These are phyloP conservation scores for Nasalis larvatus DNA, from an alignment of 2,113 vertebrate genomes.

Conservation along the genomic window DNA sequence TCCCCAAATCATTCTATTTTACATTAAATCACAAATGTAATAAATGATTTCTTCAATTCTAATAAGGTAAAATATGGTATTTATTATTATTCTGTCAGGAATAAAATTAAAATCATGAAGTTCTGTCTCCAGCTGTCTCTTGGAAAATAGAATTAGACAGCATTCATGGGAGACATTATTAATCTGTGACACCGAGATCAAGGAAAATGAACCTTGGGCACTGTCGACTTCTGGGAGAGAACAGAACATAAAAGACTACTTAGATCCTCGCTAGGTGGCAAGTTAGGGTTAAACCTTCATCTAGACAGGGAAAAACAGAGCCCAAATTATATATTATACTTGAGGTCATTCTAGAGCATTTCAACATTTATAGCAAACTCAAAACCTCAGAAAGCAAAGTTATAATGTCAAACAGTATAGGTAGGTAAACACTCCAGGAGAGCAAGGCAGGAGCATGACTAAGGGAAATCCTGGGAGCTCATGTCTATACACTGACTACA, in stretches of 20 bases:
- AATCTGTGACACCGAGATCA: background rate
- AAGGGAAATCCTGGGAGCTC: background rate
- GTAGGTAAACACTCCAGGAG: background rate
- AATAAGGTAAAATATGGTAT: background rate
- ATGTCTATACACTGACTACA: background rate
- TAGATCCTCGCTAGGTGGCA: background rate
- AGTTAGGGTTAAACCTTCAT: background rate
- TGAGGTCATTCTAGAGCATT: background rate
- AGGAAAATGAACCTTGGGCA: background rate
- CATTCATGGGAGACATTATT: background rate
- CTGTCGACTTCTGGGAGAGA: background rate
- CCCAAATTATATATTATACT: background rate
- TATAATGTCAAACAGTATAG: background rate
- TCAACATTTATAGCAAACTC: background rate
- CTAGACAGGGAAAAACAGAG: background rate
- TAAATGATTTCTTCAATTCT: background rate
- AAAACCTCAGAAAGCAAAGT: background rate
- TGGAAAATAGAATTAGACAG: background rate
- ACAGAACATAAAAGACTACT: background rate
- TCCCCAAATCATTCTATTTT: background rate
- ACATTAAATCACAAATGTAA: constrained; percentile 23
- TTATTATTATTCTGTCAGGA: background rate
- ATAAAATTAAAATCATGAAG: background rate
- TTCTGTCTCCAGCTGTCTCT: background rate
- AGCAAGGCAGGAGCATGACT: background rate